phyloP scores from a whole-genome alignment of 2,797 vertebrate species.

The Brachyalestes nurse region DNA sequence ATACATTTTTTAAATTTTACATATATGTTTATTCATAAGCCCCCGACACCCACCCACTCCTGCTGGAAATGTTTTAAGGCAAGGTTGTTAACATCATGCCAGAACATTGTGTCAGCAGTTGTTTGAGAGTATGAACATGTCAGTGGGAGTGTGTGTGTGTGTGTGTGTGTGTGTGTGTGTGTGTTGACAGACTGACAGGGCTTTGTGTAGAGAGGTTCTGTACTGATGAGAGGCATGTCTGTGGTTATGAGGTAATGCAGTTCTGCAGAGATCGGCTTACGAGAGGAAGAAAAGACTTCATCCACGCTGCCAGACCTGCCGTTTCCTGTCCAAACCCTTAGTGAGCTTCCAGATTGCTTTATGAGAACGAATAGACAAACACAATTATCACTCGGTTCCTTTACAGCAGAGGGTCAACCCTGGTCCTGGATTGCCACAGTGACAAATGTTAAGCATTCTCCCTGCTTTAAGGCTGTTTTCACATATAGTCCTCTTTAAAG shows the following conservation, averaged over 20 bases:
- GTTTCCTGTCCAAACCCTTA: background rate
- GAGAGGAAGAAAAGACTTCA: slow-evolving; percentile 29
- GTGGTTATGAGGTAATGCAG: slow-evolving; percentile 62
- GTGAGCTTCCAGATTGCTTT: background rate
- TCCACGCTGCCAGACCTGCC: slow-evolving; percentile 5
- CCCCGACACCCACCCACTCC: background rate
- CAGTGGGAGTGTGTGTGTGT: slow-evolving; percentile 24
- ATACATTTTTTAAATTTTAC: background rate
- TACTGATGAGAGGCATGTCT: slow-evolving; percentile 69
- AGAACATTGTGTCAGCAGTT: background rate
- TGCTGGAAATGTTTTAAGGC: background rate
- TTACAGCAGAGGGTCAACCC: background rate
- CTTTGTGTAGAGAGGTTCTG: slow-evolving; percentile 62
- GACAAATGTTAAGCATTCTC: background rate
- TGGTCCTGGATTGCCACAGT: background rate
- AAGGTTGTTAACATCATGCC: background rate
- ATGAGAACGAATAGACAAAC: background rate
- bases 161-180: slow-evolving; percentile 33
- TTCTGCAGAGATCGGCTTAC: slow-evolving; percentile 47
- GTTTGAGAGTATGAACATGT: background rate
- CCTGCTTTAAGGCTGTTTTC: background rate
- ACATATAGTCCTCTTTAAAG: too few relatives aligned
- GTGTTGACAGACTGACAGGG: slow-evolving; percentile 18
- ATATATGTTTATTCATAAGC: background rate
- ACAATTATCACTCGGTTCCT: background rate